Evolutionary conservation across 2,113 vertebrate genomes (phyloP), one percentile per base, ranked within the genome.

Genomic region (Ammodytes dubius): DNA sequence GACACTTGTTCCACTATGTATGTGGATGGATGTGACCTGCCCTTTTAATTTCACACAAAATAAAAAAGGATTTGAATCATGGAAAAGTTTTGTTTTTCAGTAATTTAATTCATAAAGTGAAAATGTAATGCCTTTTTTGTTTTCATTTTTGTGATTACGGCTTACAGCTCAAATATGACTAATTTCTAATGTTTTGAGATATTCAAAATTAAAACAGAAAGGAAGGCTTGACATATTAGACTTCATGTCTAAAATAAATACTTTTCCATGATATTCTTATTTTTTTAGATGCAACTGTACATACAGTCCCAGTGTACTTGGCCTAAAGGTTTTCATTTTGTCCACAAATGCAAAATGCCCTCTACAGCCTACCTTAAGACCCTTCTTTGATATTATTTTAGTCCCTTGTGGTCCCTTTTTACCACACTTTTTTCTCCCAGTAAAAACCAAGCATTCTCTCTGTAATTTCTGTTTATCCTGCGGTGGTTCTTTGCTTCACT

Each of bases 391-490:
- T 85, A 86, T 88, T 74, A 88, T 83, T 87, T 90, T 79, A 43
- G 81, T 83, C 49, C 87, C 49, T 61, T 86, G 77, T 83, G 81
- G 87, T 83, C 61, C 65, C 43, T 59, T 86, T 89, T 88, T 76
- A 86, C 59, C 79, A 59, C 27, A 27, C 27, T 52, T 40, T 68
- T 76, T 45, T 67, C 46, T n/a, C 71, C 60, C 52, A 42, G 82
- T 84, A 85, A 84, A 27, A 91, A 82, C 65, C 61, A 70, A 84
- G 53, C 45, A 53, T 88, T 87, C 73, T 88, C 76, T 89, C 84
- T 88, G 79, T 86, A 82, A 90, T 89, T 88, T 90, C 53, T 90
- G 80, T 90, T 90, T 85, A 90, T 85, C 61, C 72, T 85, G 82
- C 35, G 69, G 86, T 84, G 60, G 65, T 71, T 83, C 69, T 78